These are phyloP conservation scores for Girardinus metallicus DNA, from an alignment of 2,797 vertebrate genomes.

Conservation along the genomic window DNA sequence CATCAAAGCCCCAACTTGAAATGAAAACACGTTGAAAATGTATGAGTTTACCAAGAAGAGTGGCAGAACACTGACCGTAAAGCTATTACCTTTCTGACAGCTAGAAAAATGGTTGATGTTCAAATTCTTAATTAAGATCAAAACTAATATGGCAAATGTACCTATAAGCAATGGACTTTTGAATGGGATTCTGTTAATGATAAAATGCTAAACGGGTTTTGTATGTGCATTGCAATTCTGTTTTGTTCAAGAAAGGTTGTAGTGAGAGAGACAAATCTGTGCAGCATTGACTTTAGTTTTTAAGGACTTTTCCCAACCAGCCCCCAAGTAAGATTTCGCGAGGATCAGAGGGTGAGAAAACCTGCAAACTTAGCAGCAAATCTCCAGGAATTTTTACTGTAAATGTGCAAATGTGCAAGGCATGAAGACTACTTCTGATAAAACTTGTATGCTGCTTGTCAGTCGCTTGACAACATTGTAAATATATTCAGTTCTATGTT, in stretches of 20 bases:
- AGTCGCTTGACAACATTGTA: conserved; percentile 4
- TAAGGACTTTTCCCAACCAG: neutral
- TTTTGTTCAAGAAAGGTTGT: neutral
- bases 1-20: neutral
- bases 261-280: neutral
- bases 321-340: neutral
- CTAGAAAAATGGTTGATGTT: neutral
- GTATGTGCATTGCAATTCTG: neutral
- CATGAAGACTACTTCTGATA: conserved; percentile 4
- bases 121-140: neutral
- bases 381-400: neutral
- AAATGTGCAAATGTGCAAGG: neutral
- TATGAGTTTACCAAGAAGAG: neutral
- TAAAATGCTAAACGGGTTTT: neutral
- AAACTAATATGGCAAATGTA: neutral
- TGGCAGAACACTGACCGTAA: neutral
- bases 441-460: neutral
- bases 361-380: conserved; percentile 6
- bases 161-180: neutral
- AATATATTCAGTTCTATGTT: conserved; percentile 1
- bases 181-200: neutral
- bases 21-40: neutral
- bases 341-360: neutral
- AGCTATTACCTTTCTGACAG: neutral
- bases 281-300: neutral